A percentile compares a stretch with the other conserved stretches of the same genome.
These are phyloP conservation scores for Drosophila busckii DNA, from an alignment of 1,140 invertebrate genomes.

Conservation along the genomic window DNA sequence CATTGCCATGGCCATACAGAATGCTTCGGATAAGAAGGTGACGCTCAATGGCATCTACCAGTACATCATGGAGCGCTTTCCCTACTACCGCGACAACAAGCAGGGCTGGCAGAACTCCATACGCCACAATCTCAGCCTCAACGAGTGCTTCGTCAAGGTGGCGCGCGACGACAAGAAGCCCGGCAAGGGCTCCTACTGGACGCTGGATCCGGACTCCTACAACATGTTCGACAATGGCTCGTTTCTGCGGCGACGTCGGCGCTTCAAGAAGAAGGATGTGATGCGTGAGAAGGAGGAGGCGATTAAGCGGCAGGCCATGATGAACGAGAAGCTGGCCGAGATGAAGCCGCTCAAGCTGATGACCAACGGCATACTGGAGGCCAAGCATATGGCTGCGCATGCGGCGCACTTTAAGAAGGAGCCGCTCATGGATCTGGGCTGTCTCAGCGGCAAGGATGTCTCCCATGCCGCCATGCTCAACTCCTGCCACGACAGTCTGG, in stretches of 20 bases:
- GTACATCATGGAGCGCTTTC: conserved; percentile 98
- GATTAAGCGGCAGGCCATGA: conserved; percentile 84
- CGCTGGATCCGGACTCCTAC: conserved; percentile 95
- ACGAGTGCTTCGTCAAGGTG: conserved; percentile 99
- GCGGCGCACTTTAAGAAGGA: conserved; percentile 73
- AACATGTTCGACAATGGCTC: conserved; percentile 99
- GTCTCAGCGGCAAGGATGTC: conserved; percentile 68
- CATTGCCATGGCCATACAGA: conserved; percentile 98
- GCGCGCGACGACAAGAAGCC: conserved; percentile 94
- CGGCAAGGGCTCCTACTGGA: conserved; percentile 98
- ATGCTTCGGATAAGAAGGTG: conserved; percentile 94
- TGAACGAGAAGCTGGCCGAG: conserved; percentile 78
- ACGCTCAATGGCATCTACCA: conserved; percentile 99
- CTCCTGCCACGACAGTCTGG: conserved; percentile 77
- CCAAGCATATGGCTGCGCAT: conserved; percentile 73
- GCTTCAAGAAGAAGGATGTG: conserved; percentile 98
- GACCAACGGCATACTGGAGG: conserved; percentile 73
- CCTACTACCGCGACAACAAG: conserved; percentile 98
- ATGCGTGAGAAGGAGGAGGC: conserved; percentile 92
- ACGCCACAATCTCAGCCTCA: conserved; percentile 96
- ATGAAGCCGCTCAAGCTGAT: conserved; percentile 78
- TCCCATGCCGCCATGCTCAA: conserved; percentile 73
- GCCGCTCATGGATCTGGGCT: conserved; percentile 69
- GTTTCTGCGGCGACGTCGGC: conserved; percentile 91
- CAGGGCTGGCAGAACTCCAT: conserved; percentile 98